Evolutionary conservation across 2,888 invertebrate species (phyloP), one percentile per base, ranked within the genome.

Genomic region (Drosophila borealis): DNA sequence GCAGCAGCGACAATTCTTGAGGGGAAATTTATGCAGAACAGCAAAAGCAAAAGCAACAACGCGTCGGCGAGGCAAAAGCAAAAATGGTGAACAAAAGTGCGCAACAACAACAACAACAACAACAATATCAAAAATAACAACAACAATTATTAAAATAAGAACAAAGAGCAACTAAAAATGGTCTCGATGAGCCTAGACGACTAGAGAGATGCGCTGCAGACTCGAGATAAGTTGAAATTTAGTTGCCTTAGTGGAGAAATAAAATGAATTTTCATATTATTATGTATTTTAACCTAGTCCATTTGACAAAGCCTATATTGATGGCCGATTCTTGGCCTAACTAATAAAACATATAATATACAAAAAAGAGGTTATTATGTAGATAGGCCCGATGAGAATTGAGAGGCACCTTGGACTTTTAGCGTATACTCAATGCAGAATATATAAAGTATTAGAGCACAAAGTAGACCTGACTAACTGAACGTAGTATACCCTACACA

Each of bases 1-100:
- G 48, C 57, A 70, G 67, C 49, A 51, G 62, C 79, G 63, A 71
- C 79, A 81, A 89, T 81, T 85, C 87, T 87, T 85, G 65, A 74
- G 89, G 89, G 89, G 70, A 86, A 88, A 89, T 89, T 89, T 89
- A 89, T 87, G 78, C 81, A 77, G 72, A 81, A 78, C 67, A 75
- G 79, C 69, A 68, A 76, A 74, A 60, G 59, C 62, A 74, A 36
- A 49, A 33, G 64, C 41, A 49, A 29, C 33, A 60, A 51, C 37
- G 17, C 36, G 48, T 17, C 59, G 46, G 4, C 10, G 41, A 41
- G 17, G 41, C 49, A 17, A 59, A 61, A 62, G 65, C 73, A 70
- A 84, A 80, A 81, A 88, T 77, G 74, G 74, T 77, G 82, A 70
- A 77, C 70, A 82, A 75, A 85, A 82, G 76, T 82, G 85, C 78